phyloP scores from a whole-genome alignment of 2,888 invertebrate species.

The Euzetes globulus region DNA sequence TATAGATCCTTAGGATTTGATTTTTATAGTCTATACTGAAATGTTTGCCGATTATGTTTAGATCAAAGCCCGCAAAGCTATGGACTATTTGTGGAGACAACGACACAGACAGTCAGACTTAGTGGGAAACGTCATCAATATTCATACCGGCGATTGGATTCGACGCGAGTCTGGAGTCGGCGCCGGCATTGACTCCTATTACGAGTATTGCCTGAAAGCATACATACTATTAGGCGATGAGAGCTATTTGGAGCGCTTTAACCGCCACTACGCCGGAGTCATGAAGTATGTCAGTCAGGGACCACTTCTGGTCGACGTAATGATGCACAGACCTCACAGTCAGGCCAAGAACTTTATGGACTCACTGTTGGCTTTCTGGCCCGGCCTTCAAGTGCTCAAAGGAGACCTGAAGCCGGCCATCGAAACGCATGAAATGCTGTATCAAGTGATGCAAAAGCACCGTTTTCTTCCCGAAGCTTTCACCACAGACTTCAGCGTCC shows the following conservation, averaged over 20 bases:
- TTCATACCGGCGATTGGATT: conserved; percentile 58
- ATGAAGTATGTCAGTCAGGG: too few relatives aligned
- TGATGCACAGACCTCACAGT: conserved; percentile 57
- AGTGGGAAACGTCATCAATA: conserved; percentile 57
- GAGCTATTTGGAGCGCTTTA: conserved; percentile 44
- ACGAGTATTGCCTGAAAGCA: conserved; percentile 57
- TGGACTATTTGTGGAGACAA: conserved; percentile 53
- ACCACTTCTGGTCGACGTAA: conserved; percentile 59
- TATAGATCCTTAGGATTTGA: too few relatives aligned
- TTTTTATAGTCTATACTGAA: too few relatives aligned
- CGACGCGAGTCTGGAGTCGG: conserved; percentile 56
- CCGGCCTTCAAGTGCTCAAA: conserved; percentile 51
- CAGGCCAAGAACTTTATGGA: conserved; percentile 61
- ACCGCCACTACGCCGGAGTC: conserved; percentile 56
- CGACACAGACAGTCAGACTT: conserved; percentile 55
- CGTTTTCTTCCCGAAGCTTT: conserved; percentile 54
- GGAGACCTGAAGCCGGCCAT: conserved; percentile 60
- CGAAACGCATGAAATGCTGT: conserved; percentile 57
- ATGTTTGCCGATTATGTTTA: too few relatives aligned
- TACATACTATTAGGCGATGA: background rate
- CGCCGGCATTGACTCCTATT: conserved; percentile 58
- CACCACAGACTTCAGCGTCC: conserved; percentile 52
- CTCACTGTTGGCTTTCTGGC: conserved; percentile 54
- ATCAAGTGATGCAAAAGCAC: conserved; percentile 57
- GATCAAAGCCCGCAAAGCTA: conserved; percentile 54